phyloP scores from a whole-genome alignment of 1,140 invertebrate genomes.

The Amphibalanus amphitrite region DNA sequence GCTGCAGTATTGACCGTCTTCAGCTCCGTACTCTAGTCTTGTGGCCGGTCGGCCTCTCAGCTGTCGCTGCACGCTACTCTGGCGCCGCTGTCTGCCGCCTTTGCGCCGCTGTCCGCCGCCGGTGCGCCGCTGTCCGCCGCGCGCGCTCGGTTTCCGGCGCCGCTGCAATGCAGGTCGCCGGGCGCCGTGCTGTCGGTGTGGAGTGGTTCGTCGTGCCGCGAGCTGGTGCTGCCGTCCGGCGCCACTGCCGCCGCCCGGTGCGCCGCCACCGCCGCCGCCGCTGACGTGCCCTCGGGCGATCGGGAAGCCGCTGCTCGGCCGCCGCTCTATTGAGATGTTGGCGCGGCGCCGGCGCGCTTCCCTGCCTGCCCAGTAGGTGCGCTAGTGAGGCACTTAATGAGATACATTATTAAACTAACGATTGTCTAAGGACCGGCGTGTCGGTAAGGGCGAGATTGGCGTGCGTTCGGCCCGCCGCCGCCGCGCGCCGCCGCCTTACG shows the following conservation, averaged over 20 bases:
- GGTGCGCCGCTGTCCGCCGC: too few species aligned
- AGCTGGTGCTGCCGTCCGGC: background rate
- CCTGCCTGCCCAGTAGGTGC: background rate
- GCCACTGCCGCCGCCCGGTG: background rate
- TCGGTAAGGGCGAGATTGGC: background rate
- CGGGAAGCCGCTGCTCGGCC: too few species aligned
- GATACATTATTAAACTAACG: constrained; percentile 2
- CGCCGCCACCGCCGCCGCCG: too few species aligned
- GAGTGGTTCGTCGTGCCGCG: background rate
- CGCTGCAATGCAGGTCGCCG: too few species aligned
- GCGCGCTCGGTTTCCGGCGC: too few species aligned
- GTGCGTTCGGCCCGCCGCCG: background rate
- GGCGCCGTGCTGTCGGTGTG: background rate
- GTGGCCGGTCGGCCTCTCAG: too few species aligned
- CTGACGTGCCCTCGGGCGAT: background rate
- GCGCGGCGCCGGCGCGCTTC: background rate
- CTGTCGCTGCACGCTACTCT: too few species aligned
- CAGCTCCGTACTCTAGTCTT: too few species aligned
- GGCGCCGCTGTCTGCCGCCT: too few species aligned
- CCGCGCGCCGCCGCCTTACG: background rate
- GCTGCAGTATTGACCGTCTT: too few species aligned
- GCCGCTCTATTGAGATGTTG: background rate
- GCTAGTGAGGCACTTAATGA: background rate
- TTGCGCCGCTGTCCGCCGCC: too few species aligned
- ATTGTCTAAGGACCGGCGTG: background rate